Base-by-base conservation (phyloP, 2,113 vertebrate species). In the Marmota monax region DNA sequence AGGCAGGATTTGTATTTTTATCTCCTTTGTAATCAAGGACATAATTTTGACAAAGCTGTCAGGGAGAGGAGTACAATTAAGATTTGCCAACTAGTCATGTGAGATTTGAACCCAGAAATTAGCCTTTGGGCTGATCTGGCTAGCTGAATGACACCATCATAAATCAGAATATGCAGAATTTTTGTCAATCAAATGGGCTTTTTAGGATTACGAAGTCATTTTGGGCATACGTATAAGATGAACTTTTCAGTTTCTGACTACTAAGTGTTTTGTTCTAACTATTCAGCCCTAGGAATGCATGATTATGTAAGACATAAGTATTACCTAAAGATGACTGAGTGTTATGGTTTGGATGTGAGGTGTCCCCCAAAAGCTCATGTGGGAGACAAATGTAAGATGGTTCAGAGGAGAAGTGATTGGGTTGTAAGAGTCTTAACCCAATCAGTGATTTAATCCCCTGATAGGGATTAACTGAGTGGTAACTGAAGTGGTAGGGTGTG, bases 181-280 rank as follows among this genome's bases (percentile, higher is more conserved):
- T 88, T 88, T 79, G 80, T 92, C 37, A 80, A 74, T 10, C 48
- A 5, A 17, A 11, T 77, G 20, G 56, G 7, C 25, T 86, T 83
- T 77, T 22, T 6, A 23, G 17, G 5, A 37, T 69, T 85, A 74
- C 45, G 45, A 88, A 61, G 2, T 95, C 56, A 7, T 92, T 94
- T 83, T 74, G n/a, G 39, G 12, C 58, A 37, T 65, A 27, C 8
- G 32, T 82, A 80, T 58, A 88, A 84, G 4, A 32, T 88, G 39
- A 91, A 45, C 22, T 0, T 91, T 96, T 91, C 83, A 77, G 27
- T 92, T 88, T 92, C n/a, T 77, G 13, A 74, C 37, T 82, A 39
- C 20, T 34, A 16, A 45, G 13, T 80, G 89, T 85, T 85, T 90
- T 79, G 13, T 89, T 90, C 29, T 73, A 56, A 32, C 16, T 90